These are phyloP conservation scores for Hypanus sabinus DNA, from an alignment of 2,113 vertebrate genomes.

Conservation along the genomic window DNA sequence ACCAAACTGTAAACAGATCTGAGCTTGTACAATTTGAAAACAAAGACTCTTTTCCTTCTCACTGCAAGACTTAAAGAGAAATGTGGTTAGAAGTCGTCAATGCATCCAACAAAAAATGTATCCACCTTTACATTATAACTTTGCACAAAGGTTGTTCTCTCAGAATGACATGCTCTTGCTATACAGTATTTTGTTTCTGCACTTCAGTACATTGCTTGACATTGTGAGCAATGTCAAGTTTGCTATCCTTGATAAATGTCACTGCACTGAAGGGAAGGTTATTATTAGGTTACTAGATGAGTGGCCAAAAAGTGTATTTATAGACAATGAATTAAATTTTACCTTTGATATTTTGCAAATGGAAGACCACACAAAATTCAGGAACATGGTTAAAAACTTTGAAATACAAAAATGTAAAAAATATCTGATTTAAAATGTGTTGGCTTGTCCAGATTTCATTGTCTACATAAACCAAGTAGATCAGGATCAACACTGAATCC, in stretches of 20 bases:
- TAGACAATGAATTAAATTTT: background rate
- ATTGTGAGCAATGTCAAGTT: conserved; percentile 2
- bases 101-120: background rate
- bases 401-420: background rate
- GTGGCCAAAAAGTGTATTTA: background rate
- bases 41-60: background rate
- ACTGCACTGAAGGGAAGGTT: background rate
- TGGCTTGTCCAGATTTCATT: background rate
- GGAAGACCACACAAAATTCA: background rate
- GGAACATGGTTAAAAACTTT: background rate
- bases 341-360: background rate
- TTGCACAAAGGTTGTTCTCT: background rate
- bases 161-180: background rate
- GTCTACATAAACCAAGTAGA: background rate
- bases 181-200: background rate
- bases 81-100: background rate
- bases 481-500: background rate
- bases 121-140: background rate
- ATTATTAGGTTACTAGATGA: background rate
- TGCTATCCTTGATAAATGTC: background rate
- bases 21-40: background rate
- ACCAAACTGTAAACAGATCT: background rate
- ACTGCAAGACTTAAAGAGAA: background rate
- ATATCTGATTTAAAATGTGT: background rate
- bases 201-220: background rate